Conservation (phyloP, 2,888 invertebrate species). For the Panopea generosa region DNA sequence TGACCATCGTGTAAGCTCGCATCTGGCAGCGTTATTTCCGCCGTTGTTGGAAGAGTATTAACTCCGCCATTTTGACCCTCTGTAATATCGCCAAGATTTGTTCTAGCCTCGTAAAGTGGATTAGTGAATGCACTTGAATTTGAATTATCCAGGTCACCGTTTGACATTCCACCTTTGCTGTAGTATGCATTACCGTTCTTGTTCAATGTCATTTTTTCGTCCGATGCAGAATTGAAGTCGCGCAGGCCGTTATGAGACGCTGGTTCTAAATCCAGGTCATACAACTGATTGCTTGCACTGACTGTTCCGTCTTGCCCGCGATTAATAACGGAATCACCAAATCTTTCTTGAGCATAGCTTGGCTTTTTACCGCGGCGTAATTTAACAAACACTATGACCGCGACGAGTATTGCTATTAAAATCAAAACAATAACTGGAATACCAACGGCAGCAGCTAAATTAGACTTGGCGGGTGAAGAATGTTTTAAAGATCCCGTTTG, state of each 20-base stretch:
- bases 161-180: conserved; percentile 49
- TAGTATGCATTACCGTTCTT: conserved; percentile 72
- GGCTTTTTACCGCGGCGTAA: conserved; percentile 48
- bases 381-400: conserved; percentile 49
- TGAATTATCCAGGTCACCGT: no score
- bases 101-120: conserved; percentile 70
- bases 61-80: conserved; percentile 29
- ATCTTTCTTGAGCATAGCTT: conserved; percentile 69
- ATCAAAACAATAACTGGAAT: conserved; percentile 64
- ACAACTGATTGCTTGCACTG: conserved; percentile 74
- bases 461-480: conserved; percentile 19
- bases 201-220: conserved; percentile 63
- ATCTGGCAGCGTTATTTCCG: conserved; percentile 41
- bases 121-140: conserved; percentile 74
- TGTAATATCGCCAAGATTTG: conserved; percentile 23
- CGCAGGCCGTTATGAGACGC: conserved; percentile 44
- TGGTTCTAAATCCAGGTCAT: conserved; percentile 65
- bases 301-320: conserved; percentile 71
- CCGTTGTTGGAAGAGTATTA: conserved; percentile 33
- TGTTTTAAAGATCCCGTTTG: conserved; percentile 18
- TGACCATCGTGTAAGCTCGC: conserved; percentile 15
- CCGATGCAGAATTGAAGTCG: conserved; percentile 38
- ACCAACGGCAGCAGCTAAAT: conserved; percentile 48
- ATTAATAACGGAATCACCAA: conserved; percentile 73
- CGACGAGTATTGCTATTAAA: conserved; percentile 48